phyloP scores from a whole-genome alignment of 2,797 vertebrate species.

The Hydrocynus forskahlii region DNA sequence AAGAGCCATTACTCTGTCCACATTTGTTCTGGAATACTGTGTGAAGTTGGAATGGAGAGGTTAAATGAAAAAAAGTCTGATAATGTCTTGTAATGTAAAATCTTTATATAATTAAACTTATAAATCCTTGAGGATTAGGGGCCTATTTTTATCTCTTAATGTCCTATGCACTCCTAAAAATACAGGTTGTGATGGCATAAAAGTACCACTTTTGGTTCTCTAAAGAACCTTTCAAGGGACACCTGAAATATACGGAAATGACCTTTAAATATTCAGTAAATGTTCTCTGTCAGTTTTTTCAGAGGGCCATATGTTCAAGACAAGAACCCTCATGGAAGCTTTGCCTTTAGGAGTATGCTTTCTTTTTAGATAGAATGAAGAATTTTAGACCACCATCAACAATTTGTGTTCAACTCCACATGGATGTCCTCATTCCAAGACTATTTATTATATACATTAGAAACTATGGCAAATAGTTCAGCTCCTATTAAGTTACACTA shows the following conservation, averaged over 20 bases:
- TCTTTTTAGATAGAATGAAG: not conserved
- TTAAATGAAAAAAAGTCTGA: not conserved
- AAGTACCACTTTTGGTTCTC: not conserved
- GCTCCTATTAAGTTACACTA: not conserved
- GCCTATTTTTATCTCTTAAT: not conserved
- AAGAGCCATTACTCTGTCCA: too few relatives aligned
- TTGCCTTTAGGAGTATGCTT: not conserved
- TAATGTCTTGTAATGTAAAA: not conserved
- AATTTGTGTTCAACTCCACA: not conserved
- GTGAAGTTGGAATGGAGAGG: not conserved
- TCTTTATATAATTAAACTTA: not conserved
- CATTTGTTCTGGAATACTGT: conserved; percentile 1
- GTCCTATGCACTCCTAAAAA: not conserved
- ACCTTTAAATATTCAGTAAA: too few relatives aligned
- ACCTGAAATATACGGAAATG: not conserved
- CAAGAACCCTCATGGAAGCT: not conserved
- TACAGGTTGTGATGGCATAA: not conserved
- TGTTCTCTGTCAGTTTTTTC: too few relatives aligned
- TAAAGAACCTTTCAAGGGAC: not conserved
- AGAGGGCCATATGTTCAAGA: too few relatives aligned
- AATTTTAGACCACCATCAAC: not conserved
- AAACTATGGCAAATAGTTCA: not conserved
- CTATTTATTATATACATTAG: not conserved
- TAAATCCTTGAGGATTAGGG: not conserved
- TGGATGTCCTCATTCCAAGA: not conserved